Conservation (phyloP, 2,888 invertebrate species). For the Pseudococcus jackbeardsleyi region DNA sequence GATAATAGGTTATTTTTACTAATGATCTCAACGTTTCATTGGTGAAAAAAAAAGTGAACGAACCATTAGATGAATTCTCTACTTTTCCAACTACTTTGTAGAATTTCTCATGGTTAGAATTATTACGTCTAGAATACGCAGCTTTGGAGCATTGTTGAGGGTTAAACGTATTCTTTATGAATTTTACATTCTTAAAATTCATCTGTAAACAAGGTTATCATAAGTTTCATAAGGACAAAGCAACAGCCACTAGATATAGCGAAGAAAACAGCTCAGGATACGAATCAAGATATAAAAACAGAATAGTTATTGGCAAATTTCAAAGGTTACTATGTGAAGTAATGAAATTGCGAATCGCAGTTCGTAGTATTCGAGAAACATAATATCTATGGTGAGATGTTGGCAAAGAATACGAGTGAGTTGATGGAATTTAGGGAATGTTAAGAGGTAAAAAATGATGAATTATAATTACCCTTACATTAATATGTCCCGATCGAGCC, state of each 20-base stretch:
- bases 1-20: background rate
- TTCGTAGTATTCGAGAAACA: background rate
- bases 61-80: conserved; percentile 40
- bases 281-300: background rate
- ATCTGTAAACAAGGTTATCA: conserved; percentile 41
- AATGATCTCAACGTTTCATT: too few relatives aligned
- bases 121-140: conserved; percentile 66
- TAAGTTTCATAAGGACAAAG: background rate
- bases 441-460: too few relatives aligned
- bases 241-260: background rate
- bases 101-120: conserved; percentile 67
- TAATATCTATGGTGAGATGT: background rate
- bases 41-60: background rate
- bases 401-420: background rate
- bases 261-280: background rate
- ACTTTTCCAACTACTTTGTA: conserved; percentile 67
- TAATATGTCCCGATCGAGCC: background rate
- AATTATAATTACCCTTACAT: conserved; percentile 26
- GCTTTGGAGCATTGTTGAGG: conserved; percentile 23
- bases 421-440: too few relatives aligned
- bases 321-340: background rate
- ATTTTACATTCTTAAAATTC: conserved; percentile 58
- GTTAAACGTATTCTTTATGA: conserved; percentile 17
- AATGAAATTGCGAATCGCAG: background rate
- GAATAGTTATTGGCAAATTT: background rate